Evolutionary conservation across 2,797 vertebrate species (phyloP).

Genomic region (Bradypodion pumilum): DNA sequence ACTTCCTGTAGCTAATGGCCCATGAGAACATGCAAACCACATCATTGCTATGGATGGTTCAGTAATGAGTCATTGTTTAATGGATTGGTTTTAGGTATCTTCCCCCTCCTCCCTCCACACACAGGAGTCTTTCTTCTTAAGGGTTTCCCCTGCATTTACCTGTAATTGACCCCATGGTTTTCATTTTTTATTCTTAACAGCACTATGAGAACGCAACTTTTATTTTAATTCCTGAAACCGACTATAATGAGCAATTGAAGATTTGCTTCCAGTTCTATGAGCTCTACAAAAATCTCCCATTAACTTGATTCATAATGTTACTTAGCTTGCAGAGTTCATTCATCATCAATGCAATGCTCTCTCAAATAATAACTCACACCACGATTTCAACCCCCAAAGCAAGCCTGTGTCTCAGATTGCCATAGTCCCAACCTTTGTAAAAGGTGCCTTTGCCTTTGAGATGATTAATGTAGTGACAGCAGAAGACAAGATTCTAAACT

Average conservation of each 20-base stretch:
- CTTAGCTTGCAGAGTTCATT: neutral
- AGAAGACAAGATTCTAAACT: neutral
- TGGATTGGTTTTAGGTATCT: constrained; percentile 5
- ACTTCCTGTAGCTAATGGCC: neutral
- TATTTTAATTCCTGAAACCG: neutral
- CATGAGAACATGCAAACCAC: constrained; percentile 23
- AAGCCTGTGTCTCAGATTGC: neutral
- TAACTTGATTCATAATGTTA: neutral
- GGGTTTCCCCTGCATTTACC: neutral
- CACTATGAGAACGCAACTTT: neutral
- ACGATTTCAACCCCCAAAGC: neutral
- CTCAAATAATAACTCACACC: neutral
- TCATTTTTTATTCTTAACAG: neutral
- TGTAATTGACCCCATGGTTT: too few species aligned
- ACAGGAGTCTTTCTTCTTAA: neutral
- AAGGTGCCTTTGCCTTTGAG: neutral
- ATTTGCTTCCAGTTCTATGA: neutral
- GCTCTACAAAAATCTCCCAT: neutral
- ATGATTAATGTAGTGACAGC: neutral
- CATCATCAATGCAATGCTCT: too few species aligned
- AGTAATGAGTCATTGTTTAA: constrained; percentile 14
- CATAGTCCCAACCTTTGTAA: neutral
- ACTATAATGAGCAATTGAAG: neutral
- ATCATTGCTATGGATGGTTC: constrained; percentile 10
- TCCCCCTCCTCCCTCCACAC: too few species aligned